A percentile compares a stretch with the other conserved stretches of the same genome.
These are phyloP conservation scores for Thereva nobilitata DNA, from an alignment of 2,888 invertebrate species.

Conservation along the genomic window DNA sequence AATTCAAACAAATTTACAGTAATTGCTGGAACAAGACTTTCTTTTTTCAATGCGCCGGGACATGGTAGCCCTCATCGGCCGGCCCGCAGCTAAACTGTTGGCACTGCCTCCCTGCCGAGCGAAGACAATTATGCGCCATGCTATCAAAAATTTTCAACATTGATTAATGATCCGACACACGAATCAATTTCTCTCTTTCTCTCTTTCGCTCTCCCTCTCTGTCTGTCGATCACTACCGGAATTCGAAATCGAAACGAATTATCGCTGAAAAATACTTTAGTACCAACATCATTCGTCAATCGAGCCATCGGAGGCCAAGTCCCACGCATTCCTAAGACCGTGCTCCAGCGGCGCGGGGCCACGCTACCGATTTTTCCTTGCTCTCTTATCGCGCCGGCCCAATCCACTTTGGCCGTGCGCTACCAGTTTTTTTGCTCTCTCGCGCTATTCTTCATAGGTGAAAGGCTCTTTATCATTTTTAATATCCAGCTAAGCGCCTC, in stretches of 20 bases:
- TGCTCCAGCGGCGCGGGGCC: not conserved
- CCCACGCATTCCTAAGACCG: slow-evolving; percentile 1
- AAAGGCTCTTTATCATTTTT: too few relatives aligned
- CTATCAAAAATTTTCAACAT: slow-evolving; percentile 11
- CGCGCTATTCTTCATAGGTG: too few relatives aligned
- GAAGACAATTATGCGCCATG: slow-evolving; percentile 2
- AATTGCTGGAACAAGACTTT: too few relatives aligned
- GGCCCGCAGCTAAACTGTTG: too few relatives aligned
- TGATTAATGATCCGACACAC: slow-evolving; percentile 26
- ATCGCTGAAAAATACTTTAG: slow-evolving; percentile 30
- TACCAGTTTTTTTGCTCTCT: not conserved
- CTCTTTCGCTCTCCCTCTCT: too few relatives aligned
- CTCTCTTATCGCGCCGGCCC: not conserved
- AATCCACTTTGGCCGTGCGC: not conserved
- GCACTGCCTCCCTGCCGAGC: not conserved
- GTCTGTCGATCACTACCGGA: slow-evolving; percentile 24
- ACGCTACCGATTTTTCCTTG: not conserved
- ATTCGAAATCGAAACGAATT: slow-evolving; percentile 28
- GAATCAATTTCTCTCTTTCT: slow-evolving; percentile 18
- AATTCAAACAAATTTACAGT: too few relatives aligned
- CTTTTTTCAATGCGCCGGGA: too few relatives aligned
- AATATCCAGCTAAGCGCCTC: too few relatives aligned
- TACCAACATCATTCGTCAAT: slow-evolving; percentile 31
- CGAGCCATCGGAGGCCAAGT: slow-evolving; percentile 16
- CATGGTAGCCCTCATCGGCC: too few relatives aligned